Percentiles rank a stretch among this genome's conserved stretches.
Conservation (phyloP, 1,140 invertebrate genomes). For the Magallana gigas region DNA sequence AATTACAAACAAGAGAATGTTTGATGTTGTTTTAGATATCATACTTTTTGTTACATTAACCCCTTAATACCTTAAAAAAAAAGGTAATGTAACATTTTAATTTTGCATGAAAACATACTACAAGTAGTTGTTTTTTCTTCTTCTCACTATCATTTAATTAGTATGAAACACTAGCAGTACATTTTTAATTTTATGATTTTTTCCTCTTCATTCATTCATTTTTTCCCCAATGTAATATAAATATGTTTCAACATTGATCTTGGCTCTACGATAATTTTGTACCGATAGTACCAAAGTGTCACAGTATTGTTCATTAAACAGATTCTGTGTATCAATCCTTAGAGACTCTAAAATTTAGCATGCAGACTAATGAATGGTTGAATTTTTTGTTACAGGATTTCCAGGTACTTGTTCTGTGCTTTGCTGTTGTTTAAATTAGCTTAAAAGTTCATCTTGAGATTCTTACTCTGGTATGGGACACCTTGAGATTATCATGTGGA, state of each 20-base stretch:
- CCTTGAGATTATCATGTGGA: too few relatives aligned
- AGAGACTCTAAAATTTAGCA: not conserved
- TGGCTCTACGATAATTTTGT: too few relatives aligned
- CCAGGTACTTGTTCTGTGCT: conserved; percentile 29
- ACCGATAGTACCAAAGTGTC: too few relatives aligned
- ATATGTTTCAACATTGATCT: too few relatives aligned
- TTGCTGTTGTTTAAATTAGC: not conserved
- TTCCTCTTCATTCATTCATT: too few relatives aligned
- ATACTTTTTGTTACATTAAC: not conserved
- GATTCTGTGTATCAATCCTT: too few relatives aligned
- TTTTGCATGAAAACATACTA: conserved; percentile 2
- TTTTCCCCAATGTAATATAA: too few relatives aligned
- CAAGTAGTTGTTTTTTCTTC: not conserved
- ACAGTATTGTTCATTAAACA: too few relatives aligned
- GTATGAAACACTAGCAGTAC: too few relatives aligned
- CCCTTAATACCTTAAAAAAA: too few relatives aligned
- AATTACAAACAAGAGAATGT: not conserved
- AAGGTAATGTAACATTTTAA: not conserved
- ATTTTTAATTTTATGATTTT: too few relatives aligned
- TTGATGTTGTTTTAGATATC: conserved; percentile 2
- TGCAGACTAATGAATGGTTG: conserved; percentile 26
- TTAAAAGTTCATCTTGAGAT: not conserved
- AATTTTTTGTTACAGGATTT: conserved; percentile 19
- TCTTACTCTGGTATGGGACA: not conserved
- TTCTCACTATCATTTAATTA: not conserved